phyloP scores from a whole-genome alignment of 2,113 vertebrate genomes.

The Sinocyclocheilus anophthalmus region DNA sequence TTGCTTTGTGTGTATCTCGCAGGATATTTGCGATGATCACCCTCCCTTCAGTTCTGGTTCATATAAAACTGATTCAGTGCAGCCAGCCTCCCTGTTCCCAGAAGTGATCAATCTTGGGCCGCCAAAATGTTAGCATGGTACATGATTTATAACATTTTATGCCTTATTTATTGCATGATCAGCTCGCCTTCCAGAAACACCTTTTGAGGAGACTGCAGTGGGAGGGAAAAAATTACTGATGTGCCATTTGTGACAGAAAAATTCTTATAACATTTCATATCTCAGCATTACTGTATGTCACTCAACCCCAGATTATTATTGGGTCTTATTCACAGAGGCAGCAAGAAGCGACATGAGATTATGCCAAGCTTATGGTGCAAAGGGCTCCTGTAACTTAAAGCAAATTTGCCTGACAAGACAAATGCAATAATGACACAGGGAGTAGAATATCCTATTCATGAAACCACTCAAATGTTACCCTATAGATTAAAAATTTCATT shows the following conservation, averaged over 20 bases:
- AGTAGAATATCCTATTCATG: background rate
- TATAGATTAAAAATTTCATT: constrained; percentile 11
- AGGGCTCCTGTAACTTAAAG: background rate
- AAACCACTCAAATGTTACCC: background rate
- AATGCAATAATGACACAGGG: background rate
- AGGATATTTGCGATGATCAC: constrained; percentile 33
- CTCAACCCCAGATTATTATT: constrained; percentile 1
- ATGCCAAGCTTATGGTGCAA: background rate
- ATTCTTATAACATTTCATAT: constrained; percentile 6
- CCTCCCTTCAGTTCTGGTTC: constrained; percentile 35
- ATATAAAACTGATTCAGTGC: constrained; percentile 34
- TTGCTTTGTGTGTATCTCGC: constrained; percentile 1
- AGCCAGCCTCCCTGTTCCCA: constrained; percentile 26
- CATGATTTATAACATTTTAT: constrained; percentile 64
- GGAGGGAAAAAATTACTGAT: background rate
- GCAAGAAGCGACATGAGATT: background rate
- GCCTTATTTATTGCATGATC: constrained; percentile 68
- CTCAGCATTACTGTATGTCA: background rate
- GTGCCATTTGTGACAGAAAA: background rate
- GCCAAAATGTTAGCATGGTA: constrained; percentile 49
- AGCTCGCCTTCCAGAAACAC: constrained; percentile 28
- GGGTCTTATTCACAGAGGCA: background rate
- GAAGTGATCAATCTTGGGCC: constrained; percentile 59
- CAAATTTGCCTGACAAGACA: background rate
- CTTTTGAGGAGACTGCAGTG: background rate